phyloP scores from a whole-genome alignment of 64 coral and sea anemone species.

The Stichodactyla helianthus region DNA sequence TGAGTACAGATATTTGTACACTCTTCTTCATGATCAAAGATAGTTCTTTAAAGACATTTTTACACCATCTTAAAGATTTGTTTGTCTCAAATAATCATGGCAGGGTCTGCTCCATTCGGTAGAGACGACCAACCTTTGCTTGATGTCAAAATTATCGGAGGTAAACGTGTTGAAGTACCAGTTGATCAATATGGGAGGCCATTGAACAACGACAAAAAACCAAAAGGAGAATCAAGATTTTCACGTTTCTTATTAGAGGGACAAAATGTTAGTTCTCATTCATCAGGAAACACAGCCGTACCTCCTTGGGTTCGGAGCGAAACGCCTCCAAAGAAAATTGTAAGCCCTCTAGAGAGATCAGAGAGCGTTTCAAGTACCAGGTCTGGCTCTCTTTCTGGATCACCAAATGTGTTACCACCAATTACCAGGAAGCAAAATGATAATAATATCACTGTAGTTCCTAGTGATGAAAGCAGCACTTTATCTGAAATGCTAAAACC shows the following conservation, averaged over 20 bases:
- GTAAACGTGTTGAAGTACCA: conserved; percentile 76
- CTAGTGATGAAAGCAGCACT: neutral
- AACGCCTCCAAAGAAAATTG: conserved; percentile 62
- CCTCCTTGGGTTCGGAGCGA: conserved; percentile 53
- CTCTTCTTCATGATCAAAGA: neutral
- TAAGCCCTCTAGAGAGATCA: conserved; percentile 44
- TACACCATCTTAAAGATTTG: neutral
- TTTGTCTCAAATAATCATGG: conserved; percentile 29
- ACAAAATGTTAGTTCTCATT: neutral
- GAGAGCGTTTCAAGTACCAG: neutral
- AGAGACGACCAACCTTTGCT: conserved; percentile 81
- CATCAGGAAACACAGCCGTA: conserved; percentile 8
- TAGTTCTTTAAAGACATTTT: neutral
- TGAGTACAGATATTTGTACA: neutral
- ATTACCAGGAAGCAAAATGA: conserved; percentile 24
- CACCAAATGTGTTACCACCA: conserved; percentile 55
- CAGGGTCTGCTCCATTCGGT: conserved; percentile 76
- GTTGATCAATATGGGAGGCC: conserved; percentile 63
- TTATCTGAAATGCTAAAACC: neutral
- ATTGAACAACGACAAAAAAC: conserved; percentile 11
- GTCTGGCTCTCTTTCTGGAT: neutral
- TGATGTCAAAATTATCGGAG: conserved; percentile 78
- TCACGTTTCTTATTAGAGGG: neutral
- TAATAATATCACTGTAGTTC: neutral
- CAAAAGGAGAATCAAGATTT: conserved; percentile 8